Base-by-base conservation (phyloP, 2,113 vertebrate species). In the Melanostigma gelatinosum region DNA sequence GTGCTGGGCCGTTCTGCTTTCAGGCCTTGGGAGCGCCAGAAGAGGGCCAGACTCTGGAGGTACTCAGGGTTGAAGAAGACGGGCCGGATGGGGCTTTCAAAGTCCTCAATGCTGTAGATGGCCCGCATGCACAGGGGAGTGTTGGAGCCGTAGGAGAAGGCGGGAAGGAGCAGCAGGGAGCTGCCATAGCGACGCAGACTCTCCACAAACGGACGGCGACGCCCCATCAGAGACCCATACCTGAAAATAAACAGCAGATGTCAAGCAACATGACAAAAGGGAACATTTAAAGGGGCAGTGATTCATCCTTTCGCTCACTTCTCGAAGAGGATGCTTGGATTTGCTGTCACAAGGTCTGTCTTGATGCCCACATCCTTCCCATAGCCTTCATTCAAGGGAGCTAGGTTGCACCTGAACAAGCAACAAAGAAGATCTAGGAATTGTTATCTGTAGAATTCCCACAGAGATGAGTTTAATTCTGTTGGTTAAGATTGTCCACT, bases 301-400 rank as follows among this genome's bases (percentile, higher is more conserved):
- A 5, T 20, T 10, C 1, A 3, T 38, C 6, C 1, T 5, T 6
- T 16, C 10, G 94, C 97, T 98, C 91, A 99, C 98, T 96, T 97
- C 6, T 87, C 0, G 36, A 99, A 94, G n/a, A n/a, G n/a, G 84
- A 99, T 99, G 91, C 97, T 98, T 0, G 98, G 98, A 81, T 99
- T 99, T 70, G 97, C 94, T 24, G 98, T 99, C 82, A 99, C 98
- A 3, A 99, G 94, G 84, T 95, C 93, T 4, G 98, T 98, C 93
- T 97, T 98, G 77, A 87, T 94, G 74, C 98, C 98, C 52, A 98
- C 97, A 69, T 99, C 95, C 91, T 92, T 93, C 86, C 91, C 93
- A 76, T 96, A 76, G 62, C 87, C 94, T 58, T 96, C 95, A 1
- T 66, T 85, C 54, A 95, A 89, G 80, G 98, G 98, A 50, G 98